Evolutionary conservation across 2,797 vertebrate genomes (phyloP).

Genomic region (Galagoides demidoff): DNA sequence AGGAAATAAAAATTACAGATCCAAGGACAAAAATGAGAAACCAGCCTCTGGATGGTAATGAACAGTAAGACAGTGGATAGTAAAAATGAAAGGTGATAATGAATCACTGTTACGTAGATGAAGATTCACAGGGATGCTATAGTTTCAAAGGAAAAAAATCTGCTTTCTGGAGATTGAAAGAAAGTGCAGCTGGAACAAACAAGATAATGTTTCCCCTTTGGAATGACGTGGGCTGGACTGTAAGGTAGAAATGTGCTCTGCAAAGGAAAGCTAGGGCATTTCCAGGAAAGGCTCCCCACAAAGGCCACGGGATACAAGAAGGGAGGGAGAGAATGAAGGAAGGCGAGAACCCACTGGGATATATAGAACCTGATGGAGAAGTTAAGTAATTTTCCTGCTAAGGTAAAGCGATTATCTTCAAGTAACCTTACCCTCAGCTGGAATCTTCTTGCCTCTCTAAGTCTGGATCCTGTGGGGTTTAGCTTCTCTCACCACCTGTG

Average conservation of each 20-base stretch:
- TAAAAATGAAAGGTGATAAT: slow-evolving; percentile 67
- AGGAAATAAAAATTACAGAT: slow-evolving; percentile 65
- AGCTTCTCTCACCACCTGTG: neutral
- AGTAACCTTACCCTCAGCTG: too few species aligned
- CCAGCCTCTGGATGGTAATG: slow-evolving; percentile 50
- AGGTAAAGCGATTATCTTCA: neutral
- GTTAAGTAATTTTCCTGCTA: neutral
- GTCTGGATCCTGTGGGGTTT: neutral
- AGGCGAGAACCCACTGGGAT: neutral
- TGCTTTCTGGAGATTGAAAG: slow-evolving; percentile 29
- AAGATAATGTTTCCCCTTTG: slow-evolving; percentile 33
- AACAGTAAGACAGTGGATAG: slow-evolving; percentile 42
- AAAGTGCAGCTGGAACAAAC: neutral
- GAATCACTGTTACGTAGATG: slow-evolving; percentile 67
- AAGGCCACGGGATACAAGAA: neutral
- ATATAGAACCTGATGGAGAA: neutral
- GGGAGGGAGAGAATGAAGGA: neutral
- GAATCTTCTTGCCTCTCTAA: neutral
- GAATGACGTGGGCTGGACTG: neutral
- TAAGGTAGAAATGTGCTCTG: neutral
- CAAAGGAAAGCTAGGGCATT: neutral
- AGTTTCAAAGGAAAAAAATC: neutral
- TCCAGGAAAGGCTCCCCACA: neutral
- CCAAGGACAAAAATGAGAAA: slow-evolving; percentile 67
- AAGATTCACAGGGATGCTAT: slow-evolving; percentile 53